Evolutionary conservation across 2,113 vertebrate species (phyloP), one percentile per base, ranked within the genome.

Genomic region (Solea solea): DNA sequence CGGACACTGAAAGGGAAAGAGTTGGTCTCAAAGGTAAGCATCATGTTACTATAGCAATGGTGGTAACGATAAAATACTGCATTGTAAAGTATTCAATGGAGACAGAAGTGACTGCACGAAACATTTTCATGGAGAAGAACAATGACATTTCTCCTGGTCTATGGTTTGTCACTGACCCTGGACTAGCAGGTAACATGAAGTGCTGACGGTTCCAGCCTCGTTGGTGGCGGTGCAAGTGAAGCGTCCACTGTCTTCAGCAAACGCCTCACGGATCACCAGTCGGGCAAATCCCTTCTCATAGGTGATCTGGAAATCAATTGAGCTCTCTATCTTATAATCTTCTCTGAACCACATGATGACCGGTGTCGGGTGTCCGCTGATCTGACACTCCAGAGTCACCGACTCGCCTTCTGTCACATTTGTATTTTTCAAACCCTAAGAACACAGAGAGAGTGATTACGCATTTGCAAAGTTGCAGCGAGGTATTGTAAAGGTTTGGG

Each of bases 221-320:
- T 94, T 99, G 10, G 96, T 96, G 21, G 97, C 97, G 1, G 95
- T 98, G 84, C 98, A 99, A 16, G 96, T 98, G 86, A 99, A 99
- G 86, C 94, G 94, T 12, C 98, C 98, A 5, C 98, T 99, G 89
- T 99, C 98, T 87, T 99, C 98, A 0, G 97, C 96, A 67, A 99
- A 99, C 3, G 96, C 98, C 91, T 99, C 98, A 0, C 98, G 96
- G 77, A 99, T 99, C 73, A 96, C 87, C 25, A 98, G 89, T 13
- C 93, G 93, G 73, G 95, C 95, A 10, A 94, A 83, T 46, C 95
- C 94, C 41, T 72, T 87, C 85, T 94, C 91, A 58, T 96, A 97
- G 74, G 91, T 96, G 78, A 97, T 96, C 91, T 99, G 98, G 88
- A 99, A 99, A 73, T 99, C 98, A 69, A 97, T 96, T 74, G 97